Base-by-base conservation (phyloP, 2,888 invertebrate species). In the Agrochola macilenta region DNA sequence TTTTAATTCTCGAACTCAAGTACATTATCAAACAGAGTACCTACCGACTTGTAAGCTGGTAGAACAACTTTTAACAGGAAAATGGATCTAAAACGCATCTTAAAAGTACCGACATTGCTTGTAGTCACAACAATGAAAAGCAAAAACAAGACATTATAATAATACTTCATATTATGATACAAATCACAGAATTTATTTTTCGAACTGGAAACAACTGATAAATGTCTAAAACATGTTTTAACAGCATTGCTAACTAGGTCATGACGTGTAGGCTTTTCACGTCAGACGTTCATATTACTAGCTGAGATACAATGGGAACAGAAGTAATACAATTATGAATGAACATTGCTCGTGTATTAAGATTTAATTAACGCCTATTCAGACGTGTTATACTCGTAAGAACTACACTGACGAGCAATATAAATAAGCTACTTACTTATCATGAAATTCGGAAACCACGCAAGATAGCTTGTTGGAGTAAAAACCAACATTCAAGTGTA, bases 211-310 rank as follows among this genome's bases (percentile, higher is more conserved):
- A 72, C 14, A 46, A 30, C 3, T 20, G n/a, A 46, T n/a, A 46
- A 49, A 26, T 23, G 23, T 23, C 17, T 39, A 23, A 43, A 43
- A 63, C 5, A 30, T 20, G 20, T 35, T 63, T n/a, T 54, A 20
- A 54, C n/a, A 63, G n/a, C 52, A 43, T 75, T 52, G 30, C 30
- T 43, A 58, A 43, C 11, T 78, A 69, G 49, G 69, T 43, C 79
- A 64, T 52, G 39, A 30, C 14, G 23, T 52, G 23, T 63, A 14
- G 54, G 57, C 49, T 20, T 64, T 23, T 35, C 49, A 35, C 49
- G 43, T 26, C 52, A 69, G 43, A 64, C 64, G 23, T 69, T 79
- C 64, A 52, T 58, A 69, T 58, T 70, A 58, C 26, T 69, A 69
- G 39, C 69, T 57, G 3, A 12, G 14, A 35, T n/a, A 64, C 49